Evolutionary conservation across 1,140 invertebrate species (phyloP).

Genomic region (Drosophila nasuta): DNA sequence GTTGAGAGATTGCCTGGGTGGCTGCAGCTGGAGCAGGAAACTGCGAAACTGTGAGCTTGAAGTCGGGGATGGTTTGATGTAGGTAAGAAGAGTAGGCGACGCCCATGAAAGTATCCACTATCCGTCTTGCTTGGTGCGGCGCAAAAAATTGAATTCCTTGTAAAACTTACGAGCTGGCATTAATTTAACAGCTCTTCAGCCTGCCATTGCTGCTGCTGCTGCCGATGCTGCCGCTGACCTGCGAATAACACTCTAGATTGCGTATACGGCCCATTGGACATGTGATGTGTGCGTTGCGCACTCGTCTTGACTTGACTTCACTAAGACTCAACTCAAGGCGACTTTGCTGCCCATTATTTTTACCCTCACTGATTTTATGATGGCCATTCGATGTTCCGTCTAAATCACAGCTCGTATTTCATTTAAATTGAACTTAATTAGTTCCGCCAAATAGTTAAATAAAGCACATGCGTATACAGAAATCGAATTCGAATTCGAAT

Average conservation of each 20-base stretch:
- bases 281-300: constrained; percentile 36
- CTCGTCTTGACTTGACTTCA: not conserved
- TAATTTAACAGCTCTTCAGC: constrained; percentile 75
- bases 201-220: constrained; percentile 2
- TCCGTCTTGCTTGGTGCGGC: constrained; percentile 73
- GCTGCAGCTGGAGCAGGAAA: constrained; percentile 2
- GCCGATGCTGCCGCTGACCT: constrained; percentile 12
- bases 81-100: constrained; percentile 34
- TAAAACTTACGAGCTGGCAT: constrained; percentile 82
- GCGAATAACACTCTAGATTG: constrained; percentile 62
- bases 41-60: not conserved
- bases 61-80: constrained; percentile 6
- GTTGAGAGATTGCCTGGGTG: constrained; percentile 47
- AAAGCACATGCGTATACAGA: constrained; percentile 17
- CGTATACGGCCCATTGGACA: constrained; percentile 77
- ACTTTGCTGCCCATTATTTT: constrained; percentile 60
- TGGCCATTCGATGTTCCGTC: constrained; percentile 65
- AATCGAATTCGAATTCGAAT: too few species aligned
- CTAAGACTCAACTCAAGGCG: not conserved
- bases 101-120: constrained; percentile 61
- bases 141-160: constrained; percentile 83
- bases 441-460: constrained; percentile 69
- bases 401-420: constrained; percentile 80
- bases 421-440: constrained; percentile 84
- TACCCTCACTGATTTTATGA: constrained; percentile 75